A percentile compares a stretch with the other conserved stretches of the same genome.
Conservation (phyloP, 92 coral and sea anemone species). For the Pocillopora grandis region DNA sequence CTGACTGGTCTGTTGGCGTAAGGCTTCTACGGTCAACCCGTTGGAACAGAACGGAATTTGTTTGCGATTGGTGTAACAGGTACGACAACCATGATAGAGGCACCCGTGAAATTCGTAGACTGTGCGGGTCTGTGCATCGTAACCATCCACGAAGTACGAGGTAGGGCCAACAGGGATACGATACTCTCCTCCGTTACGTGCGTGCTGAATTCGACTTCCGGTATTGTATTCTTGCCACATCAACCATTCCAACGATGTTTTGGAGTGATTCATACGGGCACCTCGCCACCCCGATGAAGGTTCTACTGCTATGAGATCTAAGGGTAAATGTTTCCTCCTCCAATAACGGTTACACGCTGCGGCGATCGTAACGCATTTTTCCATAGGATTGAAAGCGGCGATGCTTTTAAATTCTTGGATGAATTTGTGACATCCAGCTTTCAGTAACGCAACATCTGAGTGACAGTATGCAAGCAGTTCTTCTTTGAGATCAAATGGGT, state of each 20-base stretch:
- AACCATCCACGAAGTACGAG: not conserved
- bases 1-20: no score
- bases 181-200: not conserved
- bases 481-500: not conserved
- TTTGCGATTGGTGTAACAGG: not conserved
- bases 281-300: constrained; percentile 6
- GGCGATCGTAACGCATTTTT: constrained; percentile 12
- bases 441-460: no score
- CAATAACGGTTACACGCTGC: constrained; percentile 6
- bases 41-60: no score
- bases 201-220: not conserved
- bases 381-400: no score
- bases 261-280: not conserved
- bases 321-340: not conserved
- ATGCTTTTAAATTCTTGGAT: no score
- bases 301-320: not conserved
- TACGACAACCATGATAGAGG: not conserved
- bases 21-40: no score
- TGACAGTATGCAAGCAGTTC: not conserved
- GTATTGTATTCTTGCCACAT: not conserved
- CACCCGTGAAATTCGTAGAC: constrained; percentile 9
- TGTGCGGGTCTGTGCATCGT: not conserved
- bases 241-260: not conserved
- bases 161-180: not conserved
- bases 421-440: no score